These are phyloP conservation scores for Drosophila setosimentum DNA, from an alignment of 2,888 invertebrate genomes.

Conservation along the genomic window DNA sequence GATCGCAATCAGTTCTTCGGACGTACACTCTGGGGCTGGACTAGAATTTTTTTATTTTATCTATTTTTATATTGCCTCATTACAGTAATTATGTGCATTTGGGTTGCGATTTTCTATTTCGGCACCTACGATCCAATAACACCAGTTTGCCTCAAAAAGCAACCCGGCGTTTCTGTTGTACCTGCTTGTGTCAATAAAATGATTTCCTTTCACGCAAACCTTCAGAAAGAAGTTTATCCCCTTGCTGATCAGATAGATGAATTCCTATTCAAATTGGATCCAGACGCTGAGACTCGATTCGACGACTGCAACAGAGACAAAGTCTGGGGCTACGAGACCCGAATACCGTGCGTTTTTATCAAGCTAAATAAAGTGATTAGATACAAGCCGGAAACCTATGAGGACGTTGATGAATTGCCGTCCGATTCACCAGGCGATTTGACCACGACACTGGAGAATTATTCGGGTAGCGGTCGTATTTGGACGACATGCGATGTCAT, in stretches of 20 bases:
- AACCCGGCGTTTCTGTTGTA: conserved; percentile 55
- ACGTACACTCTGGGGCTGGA: conserved; percentile 59
- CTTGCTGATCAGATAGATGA: conserved; percentile 49
- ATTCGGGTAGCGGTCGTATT: conserved; percentile 36
- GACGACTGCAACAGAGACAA: conserved; percentile 51
- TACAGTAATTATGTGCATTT: not conserved
- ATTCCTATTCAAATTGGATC: conserved; percentile 13
- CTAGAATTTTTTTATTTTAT: conserved; percentile 45
- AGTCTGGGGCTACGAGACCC: conserved; percentile 51
- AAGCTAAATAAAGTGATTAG: conserved; percentile 58
- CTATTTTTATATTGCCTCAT: conserved; percentile 41
- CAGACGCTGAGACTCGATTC: conserved; percentile 13
- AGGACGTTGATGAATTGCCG: conserved; percentile 32
- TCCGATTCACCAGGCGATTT: conserved; percentile 4
- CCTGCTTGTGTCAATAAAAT: conserved; percentile 16
- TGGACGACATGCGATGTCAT: conserved; percentile 54
- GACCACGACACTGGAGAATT: not conserved
- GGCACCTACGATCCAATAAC: not conserved
- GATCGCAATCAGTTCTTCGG: conserved; percentile 43
- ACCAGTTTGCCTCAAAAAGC: conserved; percentile 40
- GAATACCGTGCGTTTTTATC: conserved; percentile 52
- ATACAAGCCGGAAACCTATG: conserved; percentile 53
- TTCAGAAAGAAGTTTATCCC: conserved; percentile 16
- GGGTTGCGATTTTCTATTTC: conserved; percentile 23
- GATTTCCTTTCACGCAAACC: not conserved